phyloP scores from a whole-genome alignment of 2,888 invertebrate genomes.

The Linnaemya tessellans region DNA sequence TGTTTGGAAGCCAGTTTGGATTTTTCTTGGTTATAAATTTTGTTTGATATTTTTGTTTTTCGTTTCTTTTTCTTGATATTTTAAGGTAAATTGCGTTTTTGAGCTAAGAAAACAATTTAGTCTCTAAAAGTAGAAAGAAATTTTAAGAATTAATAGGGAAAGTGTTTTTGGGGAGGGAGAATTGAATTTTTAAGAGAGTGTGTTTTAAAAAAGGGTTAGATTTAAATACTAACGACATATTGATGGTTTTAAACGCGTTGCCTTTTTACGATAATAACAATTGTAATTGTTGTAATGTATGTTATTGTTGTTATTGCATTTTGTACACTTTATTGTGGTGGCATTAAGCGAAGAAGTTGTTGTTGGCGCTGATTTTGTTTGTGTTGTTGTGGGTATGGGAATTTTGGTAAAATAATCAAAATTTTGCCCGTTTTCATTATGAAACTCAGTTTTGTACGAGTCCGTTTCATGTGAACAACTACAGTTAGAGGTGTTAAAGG shows the following conservation, averaged over 20 bases:
- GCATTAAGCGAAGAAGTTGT: slow-evolving; percentile 74
- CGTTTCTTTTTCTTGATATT: slow-evolving; percentile 35
- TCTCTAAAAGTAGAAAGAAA: background rate
- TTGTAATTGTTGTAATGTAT: slow-evolving; percentile 82
- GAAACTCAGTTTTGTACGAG: slow-evolving; percentile 5
- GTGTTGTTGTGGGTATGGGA: slow-evolving; percentile 69
- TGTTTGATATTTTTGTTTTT: slow-evolving; percentile 15
- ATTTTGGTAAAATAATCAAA: slow-evolving; percentile 70
- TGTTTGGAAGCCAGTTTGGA: slow-evolving; percentile 28
- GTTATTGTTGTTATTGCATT: slow-evolving; percentile 82
- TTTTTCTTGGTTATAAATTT: slow-evolving; percentile 43
- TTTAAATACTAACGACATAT: slow-evolving; percentile 83
- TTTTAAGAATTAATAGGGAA: background rate
- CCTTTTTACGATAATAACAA: slow-evolving; percentile 83
- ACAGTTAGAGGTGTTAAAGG: slow-evolving; percentile 33
- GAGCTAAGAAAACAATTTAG: slow-evolving; percentile 42
- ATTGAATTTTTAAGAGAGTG: background rate
- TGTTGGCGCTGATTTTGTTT: slow-evolving; percentile 77
- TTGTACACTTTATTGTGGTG: slow-evolving; percentile 78
- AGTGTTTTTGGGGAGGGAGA: background rate
- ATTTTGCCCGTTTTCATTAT: slow-evolving; percentile 41
- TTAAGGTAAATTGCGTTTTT: slow-evolving; percentile 72
- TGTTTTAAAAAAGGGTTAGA: background rate
- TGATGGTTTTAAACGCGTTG: slow-evolving; percentile 81
- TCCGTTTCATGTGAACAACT: slow-evolving; percentile 40